Base-by-base conservation (phyloP, 2,797 vertebrate genomes). In the Pogoniulus pusillus region DNA sequence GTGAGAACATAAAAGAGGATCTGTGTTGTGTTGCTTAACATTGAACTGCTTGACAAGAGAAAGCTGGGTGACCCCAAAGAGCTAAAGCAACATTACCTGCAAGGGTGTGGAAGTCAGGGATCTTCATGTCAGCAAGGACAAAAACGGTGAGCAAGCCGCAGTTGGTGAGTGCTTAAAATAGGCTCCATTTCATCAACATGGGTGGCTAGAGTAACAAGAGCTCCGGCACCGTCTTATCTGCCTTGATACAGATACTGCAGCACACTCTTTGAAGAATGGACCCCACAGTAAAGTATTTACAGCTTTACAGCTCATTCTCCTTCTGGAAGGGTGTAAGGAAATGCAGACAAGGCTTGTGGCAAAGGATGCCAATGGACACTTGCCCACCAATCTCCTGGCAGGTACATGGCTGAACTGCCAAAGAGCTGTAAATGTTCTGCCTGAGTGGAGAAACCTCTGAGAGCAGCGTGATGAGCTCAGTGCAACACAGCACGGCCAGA, bases 401-500 rank as follows among this genome's bases (percentile, higher is more conserved):
- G 27, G 62, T 55, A 32, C 59, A 54, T 0, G 2, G 60, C 53
- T 69, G 55, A 76, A 57, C 53, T 78, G 85, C 64, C 91, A 76
- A 92, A 86, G 83, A 75, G 70, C 85, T 90, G 70, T 4, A 4
- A 91, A 85, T 70, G 83, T 72, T 86, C 80, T 62, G 89, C 70
- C 66, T 41, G 83, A 91, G 53, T 5, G n/a, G 85, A 72, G 80
- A 63, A 89, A 77, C 62, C 64, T 57, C n/a, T 0, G 3, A 64
- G 75, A 85, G 64, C 70, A 83, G 87, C 43, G 63, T 73, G 81
- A 91, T 91, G 82, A 95, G 82, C 82, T 95, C 93, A 83, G 80
- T 26, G 37, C 26, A 60, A 75, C 19, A 26, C 65, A 77, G 71
- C 51, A 32, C 1, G 26, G 87, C 90, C 87, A 91, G 91, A 88